phyloP scores from a whole-genome alignment of 1,140 invertebrate species.

The Hyphantria cunea region DNA sequence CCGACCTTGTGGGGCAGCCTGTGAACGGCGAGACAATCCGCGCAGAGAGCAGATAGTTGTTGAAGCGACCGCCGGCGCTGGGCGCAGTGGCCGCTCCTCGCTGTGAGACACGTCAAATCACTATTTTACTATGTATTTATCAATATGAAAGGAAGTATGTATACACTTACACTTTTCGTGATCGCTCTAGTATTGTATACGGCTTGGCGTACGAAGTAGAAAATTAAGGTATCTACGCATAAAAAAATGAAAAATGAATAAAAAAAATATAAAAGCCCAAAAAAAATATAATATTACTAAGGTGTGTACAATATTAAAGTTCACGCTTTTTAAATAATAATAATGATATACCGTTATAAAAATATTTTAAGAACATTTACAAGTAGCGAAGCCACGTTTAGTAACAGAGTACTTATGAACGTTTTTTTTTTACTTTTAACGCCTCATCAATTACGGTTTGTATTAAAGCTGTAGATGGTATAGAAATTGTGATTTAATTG shows the following conservation, averaged over 20 bases:
- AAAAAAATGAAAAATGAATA: conserved; percentile 54
- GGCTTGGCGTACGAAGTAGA: conserved; percentile 67
- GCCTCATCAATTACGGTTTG: conserved; percentile 48
- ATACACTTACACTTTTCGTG: conserved; percentile 61
- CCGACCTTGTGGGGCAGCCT: conserved; percentile 51
- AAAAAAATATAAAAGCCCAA: conserved; percentile 53
- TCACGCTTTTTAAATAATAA: conserved; percentile 56
- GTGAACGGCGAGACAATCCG: conserved; percentile 25
- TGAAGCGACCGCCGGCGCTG: conserved; percentile 18
- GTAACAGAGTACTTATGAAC: conserved; percentile 70
- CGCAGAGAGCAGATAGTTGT: neutral
- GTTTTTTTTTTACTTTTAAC: conserved; percentile 46
- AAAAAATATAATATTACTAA: conserved; percentile 62
- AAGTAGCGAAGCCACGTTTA: conserved; percentile 60
- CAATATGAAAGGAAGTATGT: conserved; percentile 63
- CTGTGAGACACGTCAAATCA: conserved; percentile 43
- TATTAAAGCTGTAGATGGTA: conserved; percentile 60
- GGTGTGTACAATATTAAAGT: conserved; percentile 76
- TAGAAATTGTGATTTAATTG: conserved; percentile 77
- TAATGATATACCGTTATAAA: conserved; percentile 60
- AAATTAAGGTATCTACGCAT: conserved; percentile 63
- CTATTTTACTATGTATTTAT: conserved; percentile 78
- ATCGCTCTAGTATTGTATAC: conserved; percentile 76
- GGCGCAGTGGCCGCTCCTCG: conserved; percentile 43
- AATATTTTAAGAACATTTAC: conserved; percentile 79